phyloP scores from a whole-genome alignment of 1,140 invertebrate genomes.

The Papilio xuthus region DNA sequence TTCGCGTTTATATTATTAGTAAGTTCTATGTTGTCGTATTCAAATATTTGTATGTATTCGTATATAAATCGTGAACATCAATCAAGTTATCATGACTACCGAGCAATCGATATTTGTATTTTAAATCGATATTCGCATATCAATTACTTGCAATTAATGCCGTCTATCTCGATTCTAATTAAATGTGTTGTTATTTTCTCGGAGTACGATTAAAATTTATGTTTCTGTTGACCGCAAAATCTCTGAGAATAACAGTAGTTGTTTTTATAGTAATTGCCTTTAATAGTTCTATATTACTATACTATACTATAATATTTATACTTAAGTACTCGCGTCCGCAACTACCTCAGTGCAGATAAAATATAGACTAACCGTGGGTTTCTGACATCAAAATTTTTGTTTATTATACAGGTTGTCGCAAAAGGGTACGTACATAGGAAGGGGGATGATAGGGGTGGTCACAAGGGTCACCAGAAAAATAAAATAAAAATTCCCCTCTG shows the following conservation, averaged over 20 bases:
- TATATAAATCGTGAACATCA: background rate
- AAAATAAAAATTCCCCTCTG: no score
- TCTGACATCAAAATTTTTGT: no score
- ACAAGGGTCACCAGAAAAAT: no score
- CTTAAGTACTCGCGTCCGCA: no score
- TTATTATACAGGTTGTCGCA: no score
- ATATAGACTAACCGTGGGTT: no score
- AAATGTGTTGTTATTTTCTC: conserved; percentile 15
- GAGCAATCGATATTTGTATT: conserved; percentile 8
- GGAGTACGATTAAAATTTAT: conserved; percentile 23
- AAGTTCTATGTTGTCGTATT: background rate
- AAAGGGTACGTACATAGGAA: no score
- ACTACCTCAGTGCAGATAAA: no score
- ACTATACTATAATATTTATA: background rate
- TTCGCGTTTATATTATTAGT: no score
- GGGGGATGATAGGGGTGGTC: no score
- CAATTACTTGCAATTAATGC: conserved; percentile 6
- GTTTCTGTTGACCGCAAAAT: conserved; percentile 26
- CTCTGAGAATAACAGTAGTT: background rate
- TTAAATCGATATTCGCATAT: conserved; percentile 2
- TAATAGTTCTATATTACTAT: no score
- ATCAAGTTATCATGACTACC: background rate
- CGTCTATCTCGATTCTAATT: conserved; percentile 18
- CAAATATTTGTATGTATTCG: background rate
- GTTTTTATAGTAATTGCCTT: conserved; percentile 18